Conservation (phyloP, 2,113 vertebrate species). For the Mesitornis unicolor region DNA sequence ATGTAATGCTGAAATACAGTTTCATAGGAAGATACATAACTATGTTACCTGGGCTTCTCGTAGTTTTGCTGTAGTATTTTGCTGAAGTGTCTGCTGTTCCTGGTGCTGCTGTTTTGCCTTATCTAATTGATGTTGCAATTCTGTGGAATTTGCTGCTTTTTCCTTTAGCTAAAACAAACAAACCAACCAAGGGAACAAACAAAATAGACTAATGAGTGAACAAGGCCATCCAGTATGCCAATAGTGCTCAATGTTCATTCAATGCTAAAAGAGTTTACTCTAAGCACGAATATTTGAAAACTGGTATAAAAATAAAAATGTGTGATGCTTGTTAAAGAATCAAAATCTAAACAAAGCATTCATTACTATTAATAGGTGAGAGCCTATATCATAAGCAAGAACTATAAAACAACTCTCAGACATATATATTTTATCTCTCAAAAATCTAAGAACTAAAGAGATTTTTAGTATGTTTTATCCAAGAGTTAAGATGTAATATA, state of each 20-base stretch:
- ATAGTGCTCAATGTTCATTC: background rate
- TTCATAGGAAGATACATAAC: background rate
- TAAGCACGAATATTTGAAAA: background rate
- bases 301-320: background rate
- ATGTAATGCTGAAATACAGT: background rate
- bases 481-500: background rate
- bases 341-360: background rate
- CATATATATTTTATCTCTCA: background rate
- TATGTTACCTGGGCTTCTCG: constrained; percentile 90
- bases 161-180: constrained; percentile 85
- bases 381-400: background rate
- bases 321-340: background rate
- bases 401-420: background rate
- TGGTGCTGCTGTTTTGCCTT: constrained; percentile 95
- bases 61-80: constrained; percentile 91
- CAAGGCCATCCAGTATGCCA: background rate
- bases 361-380: background rate
- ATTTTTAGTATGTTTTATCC: background rate
- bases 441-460: background rate
- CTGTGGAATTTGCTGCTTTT: constrained; percentile 80
- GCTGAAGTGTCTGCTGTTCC: constrained; percentile 91
- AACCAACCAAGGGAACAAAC: background rate
- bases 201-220: background rate
- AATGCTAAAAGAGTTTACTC: background rate
- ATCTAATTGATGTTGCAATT: constrained; percentile 92